phyloP scores from a whole-genome alignment of 2,113 vertebrate species.

The Probosciger aterrimus region DNA sequence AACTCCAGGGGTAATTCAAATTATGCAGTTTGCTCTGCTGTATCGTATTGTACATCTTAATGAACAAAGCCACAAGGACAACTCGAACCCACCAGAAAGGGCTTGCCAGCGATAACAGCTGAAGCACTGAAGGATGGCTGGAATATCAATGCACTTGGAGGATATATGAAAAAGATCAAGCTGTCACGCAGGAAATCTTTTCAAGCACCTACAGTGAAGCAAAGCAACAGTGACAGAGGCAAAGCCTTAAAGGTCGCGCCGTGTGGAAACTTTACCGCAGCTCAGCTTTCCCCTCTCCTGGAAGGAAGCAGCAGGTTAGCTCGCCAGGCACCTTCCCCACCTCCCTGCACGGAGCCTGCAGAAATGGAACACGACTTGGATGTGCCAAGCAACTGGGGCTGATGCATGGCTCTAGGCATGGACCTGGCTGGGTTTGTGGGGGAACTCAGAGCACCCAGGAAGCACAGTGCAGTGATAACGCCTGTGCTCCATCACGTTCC shows the following conservation, averaged over 20 bases:
- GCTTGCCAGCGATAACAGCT: neutral
- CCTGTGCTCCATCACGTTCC: rapidly evolving
- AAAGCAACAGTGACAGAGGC: neutral
- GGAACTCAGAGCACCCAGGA: neutral
- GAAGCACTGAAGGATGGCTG: neutral
- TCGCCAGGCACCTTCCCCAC: neutral
- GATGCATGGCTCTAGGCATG: neutral
- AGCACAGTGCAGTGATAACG: rapidly evolving
- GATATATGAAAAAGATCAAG: neutral
- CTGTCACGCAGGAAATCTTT: neutral
- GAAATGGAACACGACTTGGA: rapidly evolving
- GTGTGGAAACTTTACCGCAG: neutral
- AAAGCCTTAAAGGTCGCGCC: neutral
- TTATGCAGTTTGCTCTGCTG: neutral
- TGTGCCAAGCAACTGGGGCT: neutral
- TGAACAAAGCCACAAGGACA: slow-evolving; percentile 60
- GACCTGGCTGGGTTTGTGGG: neutral
- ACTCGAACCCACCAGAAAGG: slow-evolving; percentile 10
- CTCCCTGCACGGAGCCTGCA: neutral
- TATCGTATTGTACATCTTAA: slow-evolving; percentile 34
- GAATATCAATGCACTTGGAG: neutral
- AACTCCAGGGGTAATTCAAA: slow-evolving; percentile 31
- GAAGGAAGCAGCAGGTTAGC: neutral
- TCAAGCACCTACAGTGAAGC: neutral
- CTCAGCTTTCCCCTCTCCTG: neutral